These are phyloP conservation scores for Enteromius paludinosus DNA, from an alignment of 2,797 vertebrate species.

Conservation along the genomic window DNA sequence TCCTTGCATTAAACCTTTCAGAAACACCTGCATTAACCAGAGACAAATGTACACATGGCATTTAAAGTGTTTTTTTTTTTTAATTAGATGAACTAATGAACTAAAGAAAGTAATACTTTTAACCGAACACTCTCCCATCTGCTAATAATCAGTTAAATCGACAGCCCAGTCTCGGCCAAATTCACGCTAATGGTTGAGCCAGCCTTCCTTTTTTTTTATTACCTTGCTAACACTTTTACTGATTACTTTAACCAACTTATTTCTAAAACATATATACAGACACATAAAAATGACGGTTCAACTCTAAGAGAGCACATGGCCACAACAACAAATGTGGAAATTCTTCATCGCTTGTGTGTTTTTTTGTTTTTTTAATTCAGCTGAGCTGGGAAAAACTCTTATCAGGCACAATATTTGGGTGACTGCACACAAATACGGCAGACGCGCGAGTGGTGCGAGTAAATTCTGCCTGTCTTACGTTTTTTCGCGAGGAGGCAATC, in stretches of 20 bases:
- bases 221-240: neutral
- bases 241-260: neutral
- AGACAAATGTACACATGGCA: neutral
- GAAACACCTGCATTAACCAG: neutral
- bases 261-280: neutral
- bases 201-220: neutral
- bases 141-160: neutral
- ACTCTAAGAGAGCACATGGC: neutral
- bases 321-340: constrained; percentile 17
- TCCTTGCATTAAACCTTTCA: neutral
- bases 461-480: constrained; percentile 61
- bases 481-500: constrained; percentile 68
- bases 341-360: constrained; percentile 38
- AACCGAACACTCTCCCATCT: neutral
- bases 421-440: constrained; percentile 60
- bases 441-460: constrained; percentile 62
- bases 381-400: constrained; percentile 46
- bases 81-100: neutral
- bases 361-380: constrained; percentile 45
- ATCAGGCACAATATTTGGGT: constrained; percentile 61
- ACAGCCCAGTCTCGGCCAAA: no score
- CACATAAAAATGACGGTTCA: neutral
- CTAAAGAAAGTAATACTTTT: neutral
- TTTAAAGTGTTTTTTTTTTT: neutral
- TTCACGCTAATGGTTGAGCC: neutral